Conservation (phyloP, 2,797 vertebrate genomes). For the Oreortyx pictus region DNA sequence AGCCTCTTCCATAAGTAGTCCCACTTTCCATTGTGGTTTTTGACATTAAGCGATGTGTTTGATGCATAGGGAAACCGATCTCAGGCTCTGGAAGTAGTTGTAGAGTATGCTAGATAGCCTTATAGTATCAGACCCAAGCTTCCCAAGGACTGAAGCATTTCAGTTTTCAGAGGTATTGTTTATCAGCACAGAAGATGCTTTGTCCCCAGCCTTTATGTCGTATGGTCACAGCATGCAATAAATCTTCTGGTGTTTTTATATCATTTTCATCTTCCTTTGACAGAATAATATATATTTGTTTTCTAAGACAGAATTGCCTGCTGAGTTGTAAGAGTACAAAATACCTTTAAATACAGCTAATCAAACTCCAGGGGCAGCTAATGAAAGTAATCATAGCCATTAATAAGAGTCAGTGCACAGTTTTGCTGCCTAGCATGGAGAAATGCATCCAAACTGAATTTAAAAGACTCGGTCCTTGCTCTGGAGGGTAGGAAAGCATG, state of each 20-base stretch:
- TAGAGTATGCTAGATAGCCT: rapidly evolving
- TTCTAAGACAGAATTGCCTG: neutral
- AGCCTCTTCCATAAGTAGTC: neutral
- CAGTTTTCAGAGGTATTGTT: neutral
- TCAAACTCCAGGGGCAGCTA: neutral
- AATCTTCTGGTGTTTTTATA: neutral
- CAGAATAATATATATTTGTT: neutral
- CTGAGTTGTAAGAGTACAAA: neutral
- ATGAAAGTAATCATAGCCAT: neutral
- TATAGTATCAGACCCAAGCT: neutral
- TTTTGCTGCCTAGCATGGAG: neutral
- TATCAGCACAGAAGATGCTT: too few relatives aligned
- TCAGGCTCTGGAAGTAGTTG: neutral
- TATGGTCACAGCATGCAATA: neutral
- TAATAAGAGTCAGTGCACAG: neutral
- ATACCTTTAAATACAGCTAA: neutral
- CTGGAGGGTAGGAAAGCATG: neutral
- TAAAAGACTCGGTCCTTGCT: neutral
- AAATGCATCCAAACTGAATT: neutral
- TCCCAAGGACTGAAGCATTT: neutral
- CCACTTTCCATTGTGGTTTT: neutral
- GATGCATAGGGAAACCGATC: neutral
- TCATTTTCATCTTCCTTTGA: neutral
- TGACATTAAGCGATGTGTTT: neutral
- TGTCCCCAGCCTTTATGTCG: neutral